Evolutionary conservation across 1,140 invertebrate genomes (phyloP).

Genomic region (Aporrectodea caliginosa): DNA sequence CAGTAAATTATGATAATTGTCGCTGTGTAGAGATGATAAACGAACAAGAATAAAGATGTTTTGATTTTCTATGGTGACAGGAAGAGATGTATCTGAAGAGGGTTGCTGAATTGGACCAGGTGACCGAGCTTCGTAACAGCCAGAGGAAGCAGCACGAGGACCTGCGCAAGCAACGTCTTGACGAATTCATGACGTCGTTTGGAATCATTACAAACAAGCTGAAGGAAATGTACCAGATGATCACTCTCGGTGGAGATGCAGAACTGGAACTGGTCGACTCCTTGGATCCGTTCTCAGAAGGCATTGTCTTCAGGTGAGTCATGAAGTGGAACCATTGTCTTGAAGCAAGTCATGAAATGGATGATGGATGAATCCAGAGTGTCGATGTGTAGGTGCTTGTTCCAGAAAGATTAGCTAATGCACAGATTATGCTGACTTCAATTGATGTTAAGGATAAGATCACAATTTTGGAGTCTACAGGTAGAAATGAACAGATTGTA

Average conservation of each 20-base stretch:
- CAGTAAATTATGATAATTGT: too few species aligned
- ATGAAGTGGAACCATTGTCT: too few species aligned
- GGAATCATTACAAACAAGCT: conserved; percentile 83
- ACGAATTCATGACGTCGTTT: conserved; percentile 89
- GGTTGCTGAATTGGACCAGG: conserved; percentile 74
- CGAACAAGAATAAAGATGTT: not conserved
- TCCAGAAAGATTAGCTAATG: too few species aligned
- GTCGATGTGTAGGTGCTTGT: too few species aligned
- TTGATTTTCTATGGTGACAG: conserved; percentile 38
- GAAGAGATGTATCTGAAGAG: conserved; percentile 72
- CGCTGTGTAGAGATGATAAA: not conserved
- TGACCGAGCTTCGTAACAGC: conserved; percentile 73
- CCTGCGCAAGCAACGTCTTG: conserved; percentile 64
- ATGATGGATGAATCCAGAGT: too few species aligned
- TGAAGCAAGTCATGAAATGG: too few species aligned
- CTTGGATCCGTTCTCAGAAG: conserved; percentile 92
- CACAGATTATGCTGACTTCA: too few species aligned
- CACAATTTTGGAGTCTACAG: too few species aligned
- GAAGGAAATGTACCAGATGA: conserved; percentile 71
- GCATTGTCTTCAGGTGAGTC: conserved; percentile 79
- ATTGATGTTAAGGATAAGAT: too few species aligned
- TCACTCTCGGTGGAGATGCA: conserved; percentile 95
- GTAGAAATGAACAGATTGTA: too few species aligned
- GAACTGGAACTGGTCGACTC: conserved; percentile 93
- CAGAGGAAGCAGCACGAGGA: conserved; percentile 70